phyloP scores from a whole-genome alignment of 2,113 vertebrate species.

The Diphyllodes magnificus region DNA sequence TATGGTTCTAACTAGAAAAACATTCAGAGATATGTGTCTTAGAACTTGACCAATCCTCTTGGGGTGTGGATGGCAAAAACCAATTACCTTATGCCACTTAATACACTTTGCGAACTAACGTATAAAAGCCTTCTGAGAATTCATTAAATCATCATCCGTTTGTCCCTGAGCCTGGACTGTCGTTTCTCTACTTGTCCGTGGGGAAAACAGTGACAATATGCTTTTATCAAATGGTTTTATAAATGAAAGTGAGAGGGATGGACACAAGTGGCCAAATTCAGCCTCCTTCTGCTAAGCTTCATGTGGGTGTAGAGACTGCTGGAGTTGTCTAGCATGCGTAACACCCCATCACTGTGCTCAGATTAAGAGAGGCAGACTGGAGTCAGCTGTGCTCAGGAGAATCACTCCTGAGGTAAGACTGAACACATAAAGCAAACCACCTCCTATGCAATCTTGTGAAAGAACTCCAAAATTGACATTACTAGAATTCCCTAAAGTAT shows the following conservation, averaged over 20 bases:
- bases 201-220: too few species aligned
- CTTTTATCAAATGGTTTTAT: not conserved
- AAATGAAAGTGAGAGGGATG: not conserved
- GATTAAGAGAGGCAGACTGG: not conserved
- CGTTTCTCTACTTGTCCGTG: too few species aligned
- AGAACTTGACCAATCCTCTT: too few species aligned
- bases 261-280: not conserved
- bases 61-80: too few species aligned
- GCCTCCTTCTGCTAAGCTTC: not conserved
- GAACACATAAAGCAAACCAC: not conserved
- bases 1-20: too few species aligned
- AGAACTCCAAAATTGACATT: not conserved
- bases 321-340: not conserved
- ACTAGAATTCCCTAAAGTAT: not conserved
- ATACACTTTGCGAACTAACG: too few species aligned
- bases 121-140: too few species aligned
- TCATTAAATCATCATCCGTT: too few species aligned
- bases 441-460: not conserved
- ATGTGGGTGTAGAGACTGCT: not conserved
- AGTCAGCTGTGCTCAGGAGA: not conserved
- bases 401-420: not conserved
- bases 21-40: too few species aligned
- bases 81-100: too few species aligned
- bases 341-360: not conserved
- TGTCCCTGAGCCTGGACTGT: too few species aligned